Base-by-base conservation (phyloP, 2,113 vertebrate genomes). In the Acrocephalus kingi region DNA sequence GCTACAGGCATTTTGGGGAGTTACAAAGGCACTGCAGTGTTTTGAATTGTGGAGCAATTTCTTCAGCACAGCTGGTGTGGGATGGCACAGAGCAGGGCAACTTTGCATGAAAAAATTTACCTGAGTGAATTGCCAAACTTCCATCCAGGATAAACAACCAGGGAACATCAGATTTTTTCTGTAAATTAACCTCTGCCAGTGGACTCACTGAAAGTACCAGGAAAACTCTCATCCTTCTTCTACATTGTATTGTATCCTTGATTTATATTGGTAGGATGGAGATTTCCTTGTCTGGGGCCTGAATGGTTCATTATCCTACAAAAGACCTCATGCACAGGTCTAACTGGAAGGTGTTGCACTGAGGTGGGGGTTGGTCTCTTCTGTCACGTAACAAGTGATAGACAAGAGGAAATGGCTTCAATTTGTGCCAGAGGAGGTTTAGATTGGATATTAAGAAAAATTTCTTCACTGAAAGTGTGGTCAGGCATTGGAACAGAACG, bases 321-420 rank as follows among this genome's bases (percentile, higher is more conserved):
- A 48, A 92, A 63, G 41, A n/a, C 17, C 46, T 74, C 7, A 17
- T 6, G 11, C 27, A 21, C 5, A 4, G 21, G 31, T n/a, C 61
- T 68, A 31, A 33, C 69, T 31, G 24, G 30, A 31, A 41, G 30
- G 30, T 62, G 13, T 10, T 39, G 33, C 30, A n/a, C 54, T 28
- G 28, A 61, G 37, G 11, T 30, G 39, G 13, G 21, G 7, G 0
- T 35, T 0, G 0, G 48, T 54, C n/a, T 61, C 39, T 62, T 83
- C 46, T 55, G 30, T 27, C 55, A 13, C 7, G 14, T 25, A 25
- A 61, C 5, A 27, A 68, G 30, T 4, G 4, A 31, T 15, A 27
- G n/a, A 54, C 13, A 24, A 52, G n/a, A 45, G 30, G 9, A 75
- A 89, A 62, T 11, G 48, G 13, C n/a, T 24, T 48, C 20, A 35